Evolutionary conservation across 2,888 invertebrate genomes (phyloP).

Genomic region (Subacronicta megacephala): DNA sequence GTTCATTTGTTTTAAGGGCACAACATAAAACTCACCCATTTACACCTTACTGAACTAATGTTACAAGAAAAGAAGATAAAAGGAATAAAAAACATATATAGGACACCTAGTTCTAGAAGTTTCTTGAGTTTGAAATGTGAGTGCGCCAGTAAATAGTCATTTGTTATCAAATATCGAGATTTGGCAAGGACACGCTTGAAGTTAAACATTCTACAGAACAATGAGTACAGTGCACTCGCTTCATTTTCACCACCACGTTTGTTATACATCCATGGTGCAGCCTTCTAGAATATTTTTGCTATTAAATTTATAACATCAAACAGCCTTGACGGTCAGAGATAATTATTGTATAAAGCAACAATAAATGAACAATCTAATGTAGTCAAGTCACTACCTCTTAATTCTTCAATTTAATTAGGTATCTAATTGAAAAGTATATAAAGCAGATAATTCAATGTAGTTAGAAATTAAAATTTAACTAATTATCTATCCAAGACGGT

Average conservation of each 20-base stretch:
- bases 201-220: conserved; percentile 43
- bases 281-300: conserved; percentile 36
- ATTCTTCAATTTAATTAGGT: neutral
- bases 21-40: too few relatives aligned
- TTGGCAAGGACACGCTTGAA: conserved; percentile 44
- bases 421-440: too few relatives aligned
- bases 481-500: too few relatives aligned
- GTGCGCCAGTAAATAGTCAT: neutral
- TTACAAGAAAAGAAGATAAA: too few relatives aligned
- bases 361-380: neutral
- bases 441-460: too few relatives aligned
- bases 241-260: conserved; percentile 35
- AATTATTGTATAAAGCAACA: conserved; percentile 4
- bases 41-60: too few relatives aligned
- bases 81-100: too few relatives aligned
- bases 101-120: too few relatives aligned
- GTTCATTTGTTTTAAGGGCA: too few relatives aligned
- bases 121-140: too few relatives aligned
- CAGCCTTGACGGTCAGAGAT: conserved; percentile 23
- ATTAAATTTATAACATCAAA: conserved; percentile 33
- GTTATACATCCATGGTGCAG: conserved; percentile 31
- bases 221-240: conserved; percentile 32
- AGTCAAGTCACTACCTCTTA: neutral
- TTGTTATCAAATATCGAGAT: conserved; percentile 41
- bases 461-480: too few relatives aligned